Conservation (phyloP, 1,140 invertebrate genomes). For the Trypoxylus dichotomus region DNA sequence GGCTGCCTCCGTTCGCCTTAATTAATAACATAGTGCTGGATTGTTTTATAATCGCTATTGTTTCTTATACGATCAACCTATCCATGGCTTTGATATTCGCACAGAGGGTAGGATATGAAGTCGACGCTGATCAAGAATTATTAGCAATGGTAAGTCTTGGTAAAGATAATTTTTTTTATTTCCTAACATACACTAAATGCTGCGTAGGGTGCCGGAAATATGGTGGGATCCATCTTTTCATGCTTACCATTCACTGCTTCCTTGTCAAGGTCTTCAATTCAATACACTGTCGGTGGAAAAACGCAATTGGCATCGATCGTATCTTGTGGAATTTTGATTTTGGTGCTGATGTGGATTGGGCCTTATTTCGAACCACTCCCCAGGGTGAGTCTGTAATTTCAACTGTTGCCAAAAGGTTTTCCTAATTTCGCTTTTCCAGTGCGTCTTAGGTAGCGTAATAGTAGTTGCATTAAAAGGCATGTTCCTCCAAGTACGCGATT, state of each 20-base stretch:
- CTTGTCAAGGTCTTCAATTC: conserved; percentile 66
- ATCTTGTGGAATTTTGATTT: conserved; percentile 61
- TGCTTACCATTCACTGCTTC: conserved; percentile 71
- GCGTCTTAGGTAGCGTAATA: conserved; percentile 67
- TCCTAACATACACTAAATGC: no score
- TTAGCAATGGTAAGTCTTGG: conserved; percentile 57
- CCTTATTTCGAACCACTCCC: conserved; percentile 70
- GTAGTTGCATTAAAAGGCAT: conserved; percentile 76
- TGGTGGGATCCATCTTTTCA: conserved; percentile 68
- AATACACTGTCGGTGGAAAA: conserved; percentile 66
- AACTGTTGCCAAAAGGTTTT: neutral
- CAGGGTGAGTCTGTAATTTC: conserved; percentile 52
- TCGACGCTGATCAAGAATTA: conserved; percentile 79
- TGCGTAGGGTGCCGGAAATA: conserved; percentile 60
- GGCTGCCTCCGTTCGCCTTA: conserved; percentile 41
- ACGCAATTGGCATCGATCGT: conserved; percentile 66
- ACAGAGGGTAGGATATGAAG: conserved; percentile 73
- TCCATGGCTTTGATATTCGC: conserved; percentile 83
- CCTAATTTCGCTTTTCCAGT: conserved; percentile 57
- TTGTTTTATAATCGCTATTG: conserved; percentile 70
- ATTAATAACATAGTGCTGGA: conserved; percentile 58
- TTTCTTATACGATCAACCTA: conserved; percentile 76
- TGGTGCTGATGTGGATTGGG: conserved; percentile 67
- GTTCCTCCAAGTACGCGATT: conserved; percentile 68
- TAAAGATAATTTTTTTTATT: no score